phyloP scores from a whole-genome alignment of 2,888 invertebrate genomes.

The Rhorus exstirpatorius region DNA sequence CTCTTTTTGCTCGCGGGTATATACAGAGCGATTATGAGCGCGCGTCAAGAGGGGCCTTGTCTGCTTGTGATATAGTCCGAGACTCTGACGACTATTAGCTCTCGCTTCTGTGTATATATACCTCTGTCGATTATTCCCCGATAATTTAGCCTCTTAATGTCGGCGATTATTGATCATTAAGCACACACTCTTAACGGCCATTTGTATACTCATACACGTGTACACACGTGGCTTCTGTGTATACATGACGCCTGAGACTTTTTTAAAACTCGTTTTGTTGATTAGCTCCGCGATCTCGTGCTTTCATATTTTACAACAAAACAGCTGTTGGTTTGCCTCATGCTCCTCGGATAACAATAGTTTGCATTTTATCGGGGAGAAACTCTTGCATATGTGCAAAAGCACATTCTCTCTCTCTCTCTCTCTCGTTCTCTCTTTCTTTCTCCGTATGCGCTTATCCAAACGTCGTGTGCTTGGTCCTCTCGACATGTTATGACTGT shows the following conservation, averaged over 20 bases:
- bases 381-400: conserved; percentile 72
- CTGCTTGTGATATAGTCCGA: conserved; percentile 15
- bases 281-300: conserved; percentile 64
- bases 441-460: conserved; percentile 5
- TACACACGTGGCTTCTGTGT: neutral
- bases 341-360: conserved; percentile 74
- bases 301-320: conserved; percentile 57
- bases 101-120: conserved; percentile 60
- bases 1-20: neutral
- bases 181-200: neutral
- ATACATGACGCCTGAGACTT: conserved; percentile 41
- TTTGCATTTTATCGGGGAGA: conserved; percentile 82
- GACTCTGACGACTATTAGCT: conserved; percentile 26
- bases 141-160: conserved; percentile 70
- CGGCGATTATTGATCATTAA: conserved; percentile 59
- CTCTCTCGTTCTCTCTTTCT: neutral
- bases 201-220: conserved; percentile 7
- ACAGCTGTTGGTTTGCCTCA: conserved; percentile 70
- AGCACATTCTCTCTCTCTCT: conserved; percentile 4
- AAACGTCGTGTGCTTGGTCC: neutral
- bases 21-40: conserved; percentile 38
- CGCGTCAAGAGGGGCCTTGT: conserved; percentile 58
- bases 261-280: conserved; percentile 55
- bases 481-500: conserved; percentile 1
- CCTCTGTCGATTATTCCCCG: conserved; percentile 70